Evolutionary conservation across 2,797 vertebrate genomes (phyloP), one percentile per base, ranked within the genome.

Genomic region (Craterocephalus amniculus): DNA sequence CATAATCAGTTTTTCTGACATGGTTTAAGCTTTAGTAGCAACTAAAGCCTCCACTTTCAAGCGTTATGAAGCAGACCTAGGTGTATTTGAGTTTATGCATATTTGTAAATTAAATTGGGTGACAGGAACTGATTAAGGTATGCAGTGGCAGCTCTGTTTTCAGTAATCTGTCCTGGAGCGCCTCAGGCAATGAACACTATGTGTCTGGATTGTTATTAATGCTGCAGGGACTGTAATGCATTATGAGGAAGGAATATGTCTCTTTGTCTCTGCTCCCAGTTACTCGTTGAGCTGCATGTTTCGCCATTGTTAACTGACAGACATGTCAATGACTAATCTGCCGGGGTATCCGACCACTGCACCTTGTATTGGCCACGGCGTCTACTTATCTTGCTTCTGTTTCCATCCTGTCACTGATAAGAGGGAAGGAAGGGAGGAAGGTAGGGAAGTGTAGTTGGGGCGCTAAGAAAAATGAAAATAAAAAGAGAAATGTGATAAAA

Each of bases 251-350:
- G 72, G 16, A 77, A 89, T 87, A 66, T 52, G 65, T 80, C 83
- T 85, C 71, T 79, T 84, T 86, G 81, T 91, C 87, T 91, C 74
- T 57, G 64, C 70, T 82, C 57, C 68, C 61, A 35, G 88, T 88
- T 76, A 70, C 59, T 65, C 58, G 60, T 74, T 74, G 80, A 86
- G 71, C 80, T 40, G 71, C 76, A 24, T 54, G n/a, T 83, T 72
- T 67, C n/a, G 70, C 81, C 83, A 86, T 91, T 91, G 88, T 93
- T 88, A 90, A 80, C 86, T 86, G 90, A 89, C 85, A 84, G 84
- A 92, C 67, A 85, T 91, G 91, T 89, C 92, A 88, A 88, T 93
- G 92, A 91, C 86, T 92, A 91, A 91, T 91, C 88, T 91, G 82
- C 79, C 74, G 2, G 58, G 74, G 80, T 85, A 87, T 93, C 89